A percentile compares a stretch with the other conserved stretches of the same genome.
Conservation (phyloP, 1,140 invertebrate genomes). For the Scylla paramamosain region DNA sequence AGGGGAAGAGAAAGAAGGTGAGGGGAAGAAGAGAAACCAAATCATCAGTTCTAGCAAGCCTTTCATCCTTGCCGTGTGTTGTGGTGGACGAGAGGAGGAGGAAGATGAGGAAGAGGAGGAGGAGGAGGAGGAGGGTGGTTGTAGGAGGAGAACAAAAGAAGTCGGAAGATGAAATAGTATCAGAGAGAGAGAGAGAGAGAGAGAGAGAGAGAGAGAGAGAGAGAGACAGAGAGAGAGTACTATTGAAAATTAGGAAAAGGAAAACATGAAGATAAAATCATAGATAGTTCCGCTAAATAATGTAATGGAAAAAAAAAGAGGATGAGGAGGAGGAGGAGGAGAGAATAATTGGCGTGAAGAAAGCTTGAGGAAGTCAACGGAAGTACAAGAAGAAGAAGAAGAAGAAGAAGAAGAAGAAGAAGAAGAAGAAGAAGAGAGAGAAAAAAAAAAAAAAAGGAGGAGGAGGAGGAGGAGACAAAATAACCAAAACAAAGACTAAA, state of each 20-base stretch:
- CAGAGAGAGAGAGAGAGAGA: conserved; percentile 17
- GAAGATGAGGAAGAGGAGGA: too few species aligned
- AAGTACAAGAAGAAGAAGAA: background rate
- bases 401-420: background rate
- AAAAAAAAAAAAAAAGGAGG: background rate
- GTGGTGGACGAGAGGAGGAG: too few species aligned
- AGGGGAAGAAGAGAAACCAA: too few species aligned
- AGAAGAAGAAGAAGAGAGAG: background rate
- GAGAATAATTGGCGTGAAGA: background rate
- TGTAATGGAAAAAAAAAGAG: too few species aligned
- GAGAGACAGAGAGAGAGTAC: background rate
- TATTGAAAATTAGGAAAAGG: too few species aligned
- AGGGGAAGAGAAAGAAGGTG: background rate
- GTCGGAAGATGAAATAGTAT: background rate
- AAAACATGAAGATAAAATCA: too few species aligned
- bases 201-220: conserved; percentile 15
- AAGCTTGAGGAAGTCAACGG: background rate
- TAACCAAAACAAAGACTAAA: background rate
- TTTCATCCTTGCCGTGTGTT: too few species aligned
- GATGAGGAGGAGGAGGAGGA: background rate
- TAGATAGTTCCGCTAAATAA: too few species aligned
- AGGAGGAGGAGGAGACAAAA: background rate
- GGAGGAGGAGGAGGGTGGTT: too few species aligned
- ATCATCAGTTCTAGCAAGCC: too few species aligned
- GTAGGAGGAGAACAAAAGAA: background rate